Base-by-base conservation (phyloP, 2,113 vertebrate species). In the Bothrops jararaca region DNA sequence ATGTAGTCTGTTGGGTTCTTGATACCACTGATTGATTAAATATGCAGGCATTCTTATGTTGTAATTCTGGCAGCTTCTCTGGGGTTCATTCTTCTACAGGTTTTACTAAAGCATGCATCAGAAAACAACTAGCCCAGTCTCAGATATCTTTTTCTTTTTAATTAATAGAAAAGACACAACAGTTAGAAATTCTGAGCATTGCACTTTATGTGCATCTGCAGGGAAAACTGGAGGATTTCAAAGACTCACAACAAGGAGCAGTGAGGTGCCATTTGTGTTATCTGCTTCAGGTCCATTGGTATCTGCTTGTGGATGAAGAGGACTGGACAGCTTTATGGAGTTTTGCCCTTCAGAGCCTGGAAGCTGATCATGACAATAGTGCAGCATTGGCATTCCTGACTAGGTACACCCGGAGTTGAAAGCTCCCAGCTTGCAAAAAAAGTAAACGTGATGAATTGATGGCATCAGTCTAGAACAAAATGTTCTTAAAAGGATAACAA, bases 401-500 rank as follows among this genome's bases (percentile, higher is more conserved):
- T 93, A 52, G 85, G 86, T 92, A 26, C 42, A 92, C 39, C 24
- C 91, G 89, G 85, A 93, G 90, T 95, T 92, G 93, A 23, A 91
- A 5, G 20, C 88, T 57, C 42, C 22, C 15, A 90, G 94, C 56
- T 93, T 91, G 93, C 8, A 15, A 93, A 93, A 93, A 86, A 89
- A 58, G 94, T 5, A 64, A 92, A 69, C 92, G 95, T 96, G 95
- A 96, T 89, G 93, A 90, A 93, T 80, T 69, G 95, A 90, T 85
- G 92, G 92, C 96, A 64, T 80, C 74, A 92, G 86, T 86, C 91
- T 92, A 93, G 0, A 2, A 95, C 91, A 93, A 95, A 95, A 95
- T 93, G 89, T 96, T 92, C 93, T 95, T 91, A 95, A 95, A 91
- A 91, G 7, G 45, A 8, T 94, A 95, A 94, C 92, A 90, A 93